Evolutionary conservation across 2,797 vertebrate species (phyloP), one percentile per base, ranked within the genome.

Genomic region (Xerus rutilus): DNA sequence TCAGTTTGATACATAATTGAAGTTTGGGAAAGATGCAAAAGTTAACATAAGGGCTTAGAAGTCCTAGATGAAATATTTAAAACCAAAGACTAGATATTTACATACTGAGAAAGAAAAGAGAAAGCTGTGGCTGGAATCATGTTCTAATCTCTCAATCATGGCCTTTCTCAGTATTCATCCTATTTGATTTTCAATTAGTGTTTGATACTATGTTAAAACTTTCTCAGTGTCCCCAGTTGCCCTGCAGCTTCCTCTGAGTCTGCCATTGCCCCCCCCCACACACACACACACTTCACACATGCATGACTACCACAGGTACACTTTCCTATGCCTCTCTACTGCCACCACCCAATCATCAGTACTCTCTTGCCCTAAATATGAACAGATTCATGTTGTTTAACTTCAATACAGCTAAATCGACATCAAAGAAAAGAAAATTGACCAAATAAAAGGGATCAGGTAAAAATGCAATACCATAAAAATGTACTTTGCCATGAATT

Each of bases 191-290:
- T 32, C 32, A 20, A 9, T 25, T 30, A 62, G 13, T 23, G 21
- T 62, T 59, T 43, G 39, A 43, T 57, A 28, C 2, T 23, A 6
- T 43, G 10, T 57, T 14, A n/a, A 78, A 64, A 72, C 28, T 6
- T 49, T 52, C 30, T 14, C 25, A 30, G 9, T 45, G 59, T 67
- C 13, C 35, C 21, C 13, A 2, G 62, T 35, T 39, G 17, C 32
- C 43, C 47, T 28, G 43, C 14, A 21, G n/a, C n/a, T 43, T 47
- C 25, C 1, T 52, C 52, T 11, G 21, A 47, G 15, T 18, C 35
- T 14, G 21, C 54, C 45, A 6, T 13, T 21, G 4, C 0, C 1
- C 17, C 35, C 0, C 0, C 6, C 7, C 1, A 7, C n/a, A n/a
- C n/a, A n/a, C n/a, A n/a, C n/a, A n/a, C n/a, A n/a, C 25, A 3